A percentile compares a stretch with the other conserved stretches of the same genome.
Evolutionary conservation across 2,888 invertebrate species (phyloP).

Genomic region (Agriopis marginaria): DNA sequence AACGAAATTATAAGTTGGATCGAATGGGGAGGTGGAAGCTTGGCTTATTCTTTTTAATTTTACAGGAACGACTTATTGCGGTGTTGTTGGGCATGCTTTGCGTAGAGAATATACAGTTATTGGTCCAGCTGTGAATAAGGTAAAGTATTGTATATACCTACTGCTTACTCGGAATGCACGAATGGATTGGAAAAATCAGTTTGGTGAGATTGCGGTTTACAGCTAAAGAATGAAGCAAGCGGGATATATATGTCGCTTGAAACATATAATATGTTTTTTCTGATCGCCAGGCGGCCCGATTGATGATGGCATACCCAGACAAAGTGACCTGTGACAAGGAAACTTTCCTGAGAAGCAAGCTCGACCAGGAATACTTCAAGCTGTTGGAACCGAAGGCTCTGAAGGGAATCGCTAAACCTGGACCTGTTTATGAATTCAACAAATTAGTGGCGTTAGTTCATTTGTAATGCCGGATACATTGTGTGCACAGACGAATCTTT

Average conservation of each 20-base stretch:
- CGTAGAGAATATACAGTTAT: conserved; percentile 92
- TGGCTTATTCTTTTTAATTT: neutral
- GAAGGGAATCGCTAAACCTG: conserved; percentile 88
- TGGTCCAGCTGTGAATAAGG: conserved; percentile 90
- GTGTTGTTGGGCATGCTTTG: conserved; percentile 90
- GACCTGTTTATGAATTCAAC: conserved; percentile 88
- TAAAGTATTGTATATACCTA: conserved; percentile 29
- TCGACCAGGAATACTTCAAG: conserved; percentile 86
- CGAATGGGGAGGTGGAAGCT: neutral
- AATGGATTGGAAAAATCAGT: too few relatives aligned
- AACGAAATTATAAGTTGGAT: too few relatives aligned
- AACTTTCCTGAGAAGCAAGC: conserved; percentile 88
- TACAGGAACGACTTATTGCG: conserved; percentile 89
- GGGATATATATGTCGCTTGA: neutral
- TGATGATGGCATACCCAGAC: conserved; percentile 87
- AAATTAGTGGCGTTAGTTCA: conserved; percentile 53
- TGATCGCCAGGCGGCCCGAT: conserved; percentile 84
- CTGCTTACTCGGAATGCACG: too few relatives aligned
- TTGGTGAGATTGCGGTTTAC: too few relatives aligned
- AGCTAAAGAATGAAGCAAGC: neutral
- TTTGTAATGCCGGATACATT: too few relatives aligned
- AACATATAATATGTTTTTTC: neutral
- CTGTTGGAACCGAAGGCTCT: conserved; percentile 84
- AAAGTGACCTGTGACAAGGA: conserved; percentile 89
- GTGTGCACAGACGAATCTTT: too few relatives aligned